Evolutionary conservation across 2,113 vertebrate species (phyloP).

Genomic region (Pao palembangensis): DNA sequence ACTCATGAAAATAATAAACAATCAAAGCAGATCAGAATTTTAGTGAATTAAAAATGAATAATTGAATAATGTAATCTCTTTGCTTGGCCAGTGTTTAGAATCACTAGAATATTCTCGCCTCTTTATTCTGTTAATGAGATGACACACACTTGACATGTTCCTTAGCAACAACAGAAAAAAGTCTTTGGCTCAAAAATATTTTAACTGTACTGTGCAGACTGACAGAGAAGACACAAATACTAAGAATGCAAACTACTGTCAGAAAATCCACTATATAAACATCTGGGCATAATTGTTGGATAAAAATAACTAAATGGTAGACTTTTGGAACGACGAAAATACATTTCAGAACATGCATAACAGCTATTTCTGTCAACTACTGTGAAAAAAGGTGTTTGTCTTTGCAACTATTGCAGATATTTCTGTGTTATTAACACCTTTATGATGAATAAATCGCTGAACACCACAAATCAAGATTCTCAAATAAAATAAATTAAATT

Average conservation of each 20-base stretch:
- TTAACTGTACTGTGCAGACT: conserved; percentile 7
- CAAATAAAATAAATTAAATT: no score
- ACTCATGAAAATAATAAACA: no score
- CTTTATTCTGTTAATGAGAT: conserved; percentile 21
- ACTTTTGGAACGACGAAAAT: background rate
- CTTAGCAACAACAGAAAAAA: conserved; percentile 63
- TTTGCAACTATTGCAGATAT: background rate
- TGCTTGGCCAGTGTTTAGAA: conserved; percentile 4
- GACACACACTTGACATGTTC: conserved; percentile 43
- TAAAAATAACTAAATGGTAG: background rate
- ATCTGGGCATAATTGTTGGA: background rate
- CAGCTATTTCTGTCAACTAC: background rate
- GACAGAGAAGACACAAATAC: conserved; percentile 12
- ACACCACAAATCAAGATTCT: no score
- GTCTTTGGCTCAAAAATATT: conserved; percentile 16
- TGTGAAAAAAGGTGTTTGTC: background rate
- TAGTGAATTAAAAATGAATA: no score
- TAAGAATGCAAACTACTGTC: conserved; percentile 1
- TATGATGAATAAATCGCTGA: no score
- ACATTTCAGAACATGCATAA: background rate
- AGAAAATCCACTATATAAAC: conserved; percentile 14
- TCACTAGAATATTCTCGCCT: conserved; percentile 10
- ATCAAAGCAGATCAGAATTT: no score
- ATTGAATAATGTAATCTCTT: background rate
- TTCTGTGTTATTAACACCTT: background rate